These are phyloP conservation scores for Sciurus niger DNA, from an alignment of 2,113 vertebrate genomes.

Conservation along the genomic window DNA sequence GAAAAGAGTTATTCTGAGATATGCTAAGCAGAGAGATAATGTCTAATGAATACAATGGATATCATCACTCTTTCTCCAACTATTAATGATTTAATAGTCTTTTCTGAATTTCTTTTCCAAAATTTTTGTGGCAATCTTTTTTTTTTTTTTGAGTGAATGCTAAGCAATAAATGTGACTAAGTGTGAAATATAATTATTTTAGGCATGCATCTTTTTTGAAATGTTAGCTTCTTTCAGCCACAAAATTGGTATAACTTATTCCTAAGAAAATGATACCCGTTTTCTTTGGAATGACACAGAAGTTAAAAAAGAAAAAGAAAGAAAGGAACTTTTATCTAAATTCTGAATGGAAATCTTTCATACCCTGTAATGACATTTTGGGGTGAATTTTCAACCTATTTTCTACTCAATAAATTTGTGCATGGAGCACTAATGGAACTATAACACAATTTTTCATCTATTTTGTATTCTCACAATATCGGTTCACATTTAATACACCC, in stretches of 20 bases:
- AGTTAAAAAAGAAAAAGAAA: background rate
- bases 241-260: slow-evolving; percentile 19
- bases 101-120: slow-evolving; percentile 44
- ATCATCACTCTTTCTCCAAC: background rate
- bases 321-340: slow-evolving; percentile 44
- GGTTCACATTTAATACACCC: slow-evolving; percentile 56
- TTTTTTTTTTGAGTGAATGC: slow-evolving; percentile 37
- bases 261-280: slow-evolving; percentile 17
- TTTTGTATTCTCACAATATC: slow-evolving; percentile 63
- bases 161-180: background rate
- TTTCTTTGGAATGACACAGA: slow-evolving; percentile 29
- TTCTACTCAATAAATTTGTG: slow-evolving; percentile 32
- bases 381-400: slow-evolving; percentile 70
- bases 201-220: background rate
- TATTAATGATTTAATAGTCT: background rate
- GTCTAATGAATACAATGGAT: background rate
- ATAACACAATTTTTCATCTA: slow-evolving; percentile 55
- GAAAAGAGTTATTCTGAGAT: slow-evolving; percentile 26
- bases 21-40: background rate
- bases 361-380: background rate
- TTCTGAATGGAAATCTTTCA: slow-evolving; percentile 63
- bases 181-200: slow-evolving; percentile 31
- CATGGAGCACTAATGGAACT: slow-evolving; percentile 3
- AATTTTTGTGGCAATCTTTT: slow-evolving; percentile 43
- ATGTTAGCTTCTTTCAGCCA: slow-evolving; percentile 38